These are phyloP conservation scores for Scolopax bukidnonensis DNA, from an alignment of 2,797 vertebrate genomes.

Conservation along the genomic window DNA sequence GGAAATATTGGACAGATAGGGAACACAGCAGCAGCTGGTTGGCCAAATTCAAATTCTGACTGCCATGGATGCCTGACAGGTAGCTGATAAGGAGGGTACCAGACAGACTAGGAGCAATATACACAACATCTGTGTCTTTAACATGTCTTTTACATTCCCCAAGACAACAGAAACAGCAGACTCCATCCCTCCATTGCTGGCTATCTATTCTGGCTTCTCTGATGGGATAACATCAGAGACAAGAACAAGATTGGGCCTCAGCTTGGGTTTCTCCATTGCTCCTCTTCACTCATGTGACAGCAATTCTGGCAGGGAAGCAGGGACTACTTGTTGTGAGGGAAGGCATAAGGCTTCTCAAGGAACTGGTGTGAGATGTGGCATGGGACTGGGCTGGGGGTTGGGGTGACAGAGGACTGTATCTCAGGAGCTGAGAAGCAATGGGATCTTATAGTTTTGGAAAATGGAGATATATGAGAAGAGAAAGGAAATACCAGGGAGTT, in stretches of 20 bases:
- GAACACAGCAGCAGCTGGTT: not conserved
- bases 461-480: not conserved
- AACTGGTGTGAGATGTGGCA: not conserved
- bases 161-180: not conserved
- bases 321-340: not conserved
- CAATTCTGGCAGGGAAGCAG: not conserved
- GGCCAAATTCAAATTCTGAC: not conserved
- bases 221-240: not conserved
- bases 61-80: not conserved
- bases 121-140: not conserved
- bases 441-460: not conserved
- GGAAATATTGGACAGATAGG: not conserved
- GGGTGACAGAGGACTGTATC: not conserved
- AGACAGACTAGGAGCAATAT: not conserved
- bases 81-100: not conserved
- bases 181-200: fast-evolving
- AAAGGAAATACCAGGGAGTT: not conserved
- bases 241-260: not conserved
- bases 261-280: not conserved
- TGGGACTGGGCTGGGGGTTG: not conserved
- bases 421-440: not conserved
- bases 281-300: not conserved
- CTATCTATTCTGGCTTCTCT: not conserved
- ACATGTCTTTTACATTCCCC: not conserved
- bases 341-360: not conserved